phyloP scores from a whole-genome alignment of 2,113 vertebrate species.

The Xerus inauris region DNA sequence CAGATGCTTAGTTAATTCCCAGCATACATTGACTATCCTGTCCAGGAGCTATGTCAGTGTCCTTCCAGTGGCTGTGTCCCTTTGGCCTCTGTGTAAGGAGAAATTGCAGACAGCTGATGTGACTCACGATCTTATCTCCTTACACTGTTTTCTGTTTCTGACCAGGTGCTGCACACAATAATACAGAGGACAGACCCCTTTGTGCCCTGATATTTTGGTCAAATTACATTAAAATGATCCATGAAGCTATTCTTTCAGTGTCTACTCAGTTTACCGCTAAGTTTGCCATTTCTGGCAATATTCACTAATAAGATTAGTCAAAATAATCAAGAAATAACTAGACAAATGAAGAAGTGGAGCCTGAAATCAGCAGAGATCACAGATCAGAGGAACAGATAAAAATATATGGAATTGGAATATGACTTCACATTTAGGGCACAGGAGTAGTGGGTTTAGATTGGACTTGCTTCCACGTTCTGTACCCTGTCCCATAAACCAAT shows the following conservation, averaged over 20 bases:
- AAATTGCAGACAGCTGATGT: not conserved
- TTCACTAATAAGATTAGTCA: not conserved
- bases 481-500: not conserved
- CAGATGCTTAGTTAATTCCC: not conserved
- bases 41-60: not conserved
- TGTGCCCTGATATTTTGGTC: not conserved
- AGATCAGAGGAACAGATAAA: not conserved
- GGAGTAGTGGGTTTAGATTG: not conserved
- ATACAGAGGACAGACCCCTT: not conserved
- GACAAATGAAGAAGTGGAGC: not conserved
- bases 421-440: not conserved
- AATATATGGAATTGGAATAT: not conserved
- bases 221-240: not conserved
- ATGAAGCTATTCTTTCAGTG: not conserved
- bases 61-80: not conserved
- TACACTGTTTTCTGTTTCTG: not conserved
- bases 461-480: not conserved
- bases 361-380: not conserved
- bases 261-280: slow-evolving; percentile 43
- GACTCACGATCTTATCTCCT: not conserved
- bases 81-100: not conserved
- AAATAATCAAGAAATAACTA: slow-evolving; percentile 43
- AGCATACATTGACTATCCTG: not conserved
- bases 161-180: not conserved
- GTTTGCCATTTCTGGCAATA: slow-evolving; percentile 38